Conservation (phyloP, 1,140 invertebrate genomes). For the Caenorhabditis tropicalis region DNA sequence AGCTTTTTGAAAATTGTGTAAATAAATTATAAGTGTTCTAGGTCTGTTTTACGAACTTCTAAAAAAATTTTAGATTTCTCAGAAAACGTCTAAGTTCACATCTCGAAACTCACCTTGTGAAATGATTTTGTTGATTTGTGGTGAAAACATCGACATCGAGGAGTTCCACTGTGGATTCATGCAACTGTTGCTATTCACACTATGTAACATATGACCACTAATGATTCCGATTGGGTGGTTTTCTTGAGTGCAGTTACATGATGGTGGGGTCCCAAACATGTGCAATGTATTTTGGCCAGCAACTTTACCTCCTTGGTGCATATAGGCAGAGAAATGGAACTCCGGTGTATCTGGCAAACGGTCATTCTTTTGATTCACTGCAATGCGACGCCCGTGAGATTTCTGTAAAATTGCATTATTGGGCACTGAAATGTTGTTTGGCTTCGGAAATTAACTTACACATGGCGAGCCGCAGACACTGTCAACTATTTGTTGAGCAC, state of each 20-base stretch:
- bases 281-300: neutral
- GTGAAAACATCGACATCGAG: neutral
- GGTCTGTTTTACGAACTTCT: too few relatives aligned
- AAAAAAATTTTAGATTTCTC: too few relatives aligned
- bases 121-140: neutral
- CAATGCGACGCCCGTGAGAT: neutral
- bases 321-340: conserved; percentile 3
- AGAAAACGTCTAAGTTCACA: too few relatives aligned
- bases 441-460: too few relatives aligned
- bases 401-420: neutral
- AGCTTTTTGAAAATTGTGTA: too few relatives aligned
- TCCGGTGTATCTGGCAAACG: neutral
- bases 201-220: neutral
- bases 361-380: neutral
- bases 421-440: too few relatives aligned
- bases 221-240: neutral
- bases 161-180: neutral
- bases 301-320: conserved; percentile 1
- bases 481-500: conserved; percentile 27
- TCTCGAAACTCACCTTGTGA: too few relatives aligned
- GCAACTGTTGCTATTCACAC: neutral
- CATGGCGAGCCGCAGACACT: neutral
- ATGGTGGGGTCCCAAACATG: conserved; percentile 13
- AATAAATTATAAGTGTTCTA: too few relatives aligned
- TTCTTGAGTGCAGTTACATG: neutral